phyloP scores from a whole-genome alignment of 2,797 vertebrate species.

The Merluccius polli region DNA sequence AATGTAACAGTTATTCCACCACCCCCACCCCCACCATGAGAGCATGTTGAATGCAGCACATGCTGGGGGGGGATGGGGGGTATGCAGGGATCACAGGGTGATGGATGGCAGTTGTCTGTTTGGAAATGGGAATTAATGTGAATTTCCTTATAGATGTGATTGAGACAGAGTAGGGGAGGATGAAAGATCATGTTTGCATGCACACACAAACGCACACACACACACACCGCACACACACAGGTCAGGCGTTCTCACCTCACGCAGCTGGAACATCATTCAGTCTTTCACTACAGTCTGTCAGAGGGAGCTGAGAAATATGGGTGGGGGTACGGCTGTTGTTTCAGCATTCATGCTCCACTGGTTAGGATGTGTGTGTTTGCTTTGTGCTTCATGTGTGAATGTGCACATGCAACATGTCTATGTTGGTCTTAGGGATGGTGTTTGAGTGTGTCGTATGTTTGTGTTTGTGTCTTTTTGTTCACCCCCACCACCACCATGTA shows the following conservation, averaged over 20 bases:
- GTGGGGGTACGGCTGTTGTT: slow-evolving; percentile 3
- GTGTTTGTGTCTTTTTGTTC: not conserved
- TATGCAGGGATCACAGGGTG: slow-evolving; percentile 27
- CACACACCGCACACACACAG: not conserved
- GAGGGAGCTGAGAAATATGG: slow-evolving; percentile 12
- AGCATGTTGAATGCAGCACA: not conserved
- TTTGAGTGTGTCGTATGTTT: not conserved
- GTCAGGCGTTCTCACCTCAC: slow-evolving; percentile 29
- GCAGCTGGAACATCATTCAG: slow-evolving; percentile 40
- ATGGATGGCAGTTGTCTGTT: slow-evolving; percentile 40
- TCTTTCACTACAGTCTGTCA: slow-evolving; percentile 29
- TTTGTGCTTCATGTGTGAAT: slow-evolving; percentile 11
- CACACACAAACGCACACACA: not conserved
- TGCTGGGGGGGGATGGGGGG: slow-evolving; percentile 12
- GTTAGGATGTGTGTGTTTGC: slow-evolving; percentile 26
- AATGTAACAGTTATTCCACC: no score
- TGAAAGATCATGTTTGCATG: not conserved
- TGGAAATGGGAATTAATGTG: slow-evolving; percentile 27
- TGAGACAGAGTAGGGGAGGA: slow-evolving; percentile 26
- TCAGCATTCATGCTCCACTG: slow-evolving; percentile 28
- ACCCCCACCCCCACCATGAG: no score
- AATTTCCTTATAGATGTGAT: slow-evolving; percentile 38
- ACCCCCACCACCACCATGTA: not conserved
- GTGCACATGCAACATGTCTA: not conserved
- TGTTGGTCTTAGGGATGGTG: not conserved